Percentiles rank a stretch among this genome's conserved stretches.
Conservation (phyloP, 2,797 vertebrate species). For the Tapera naevia region DNA sequence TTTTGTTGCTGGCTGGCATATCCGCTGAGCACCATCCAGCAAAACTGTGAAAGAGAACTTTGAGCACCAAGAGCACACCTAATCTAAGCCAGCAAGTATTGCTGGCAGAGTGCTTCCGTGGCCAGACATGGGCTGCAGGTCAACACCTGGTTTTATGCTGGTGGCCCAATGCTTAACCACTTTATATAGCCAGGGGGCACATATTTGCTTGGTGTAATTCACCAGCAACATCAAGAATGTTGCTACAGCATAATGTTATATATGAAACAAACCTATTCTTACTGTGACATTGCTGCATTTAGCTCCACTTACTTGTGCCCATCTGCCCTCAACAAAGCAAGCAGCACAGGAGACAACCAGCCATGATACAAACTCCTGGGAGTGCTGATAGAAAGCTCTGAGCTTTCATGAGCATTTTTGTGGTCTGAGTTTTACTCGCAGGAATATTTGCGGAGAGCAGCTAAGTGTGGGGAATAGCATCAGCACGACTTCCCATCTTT, state of each 20-base stretch:
- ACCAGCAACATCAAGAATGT: background rate
- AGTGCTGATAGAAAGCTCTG: background rate
- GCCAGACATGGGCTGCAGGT: background rate
- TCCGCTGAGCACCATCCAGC: background rate
- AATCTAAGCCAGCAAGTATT: background rate
- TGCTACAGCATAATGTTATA: background rate
- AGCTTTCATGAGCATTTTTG: conserved; percentile 5
- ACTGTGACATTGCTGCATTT: background rate
- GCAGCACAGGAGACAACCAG: background rate
- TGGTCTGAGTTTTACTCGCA: background rate
- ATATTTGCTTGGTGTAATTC: background rate
- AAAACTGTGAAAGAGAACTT: background rate
- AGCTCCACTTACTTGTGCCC: background rate
- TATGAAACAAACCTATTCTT: background rate
- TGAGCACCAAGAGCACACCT: background rate
- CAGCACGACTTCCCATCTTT: background rate
- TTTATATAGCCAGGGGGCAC: background rate
- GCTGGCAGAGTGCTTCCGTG: background rate
- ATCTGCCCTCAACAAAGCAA: background rate
- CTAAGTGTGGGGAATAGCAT: background rate
- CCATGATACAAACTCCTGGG: background rate
- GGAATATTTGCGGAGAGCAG: background rate
- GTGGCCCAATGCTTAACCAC: background rate
- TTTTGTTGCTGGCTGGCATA: background rate
- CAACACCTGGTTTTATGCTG: conserved; percentile 49